Base-by-base conservation (phyloP, 1,140 invertebrate genomes). In the Camponotus pennsylvanicus region DNA sequence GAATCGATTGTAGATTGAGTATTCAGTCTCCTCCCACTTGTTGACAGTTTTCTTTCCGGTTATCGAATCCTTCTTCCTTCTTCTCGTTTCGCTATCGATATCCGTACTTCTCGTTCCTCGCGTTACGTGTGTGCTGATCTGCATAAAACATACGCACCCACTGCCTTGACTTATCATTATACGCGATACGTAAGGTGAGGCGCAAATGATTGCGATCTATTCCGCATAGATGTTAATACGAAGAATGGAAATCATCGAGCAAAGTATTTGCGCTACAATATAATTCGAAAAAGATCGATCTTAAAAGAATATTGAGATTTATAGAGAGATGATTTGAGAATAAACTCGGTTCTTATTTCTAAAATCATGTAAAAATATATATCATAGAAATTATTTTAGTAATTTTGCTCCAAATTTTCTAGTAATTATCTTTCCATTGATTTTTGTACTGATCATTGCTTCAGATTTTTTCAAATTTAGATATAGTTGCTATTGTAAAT, bases 91-190 rank as follows among this genome's bases (percentile, higher is more conserved):
- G 52, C 11, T 37, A 45, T 52, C 27, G 57, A n/a, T 27, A 7
- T 77, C 8, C 27, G 21, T n/a, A n/a, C 6, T 40, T 76, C n/a
- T 75, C 57, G 55, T 37, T 49, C 67, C 1, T 59, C 32, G 64
- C 59, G 34, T 42, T 57, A 64, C 66, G 27, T 18, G 66, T 52
- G 21, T 64, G 15, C 11, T 32, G 66, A 85, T 87, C 34, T 87
- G 75, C 83, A 87, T 85, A 78, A 87, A 78, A 85, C 73, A 85
- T 70, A 73, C 49, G 52, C 85, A 63, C 34, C 21, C 27, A 45
- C 9, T 27, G 42, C 63, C 52, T 85, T 57, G 69, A 73, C 32
- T 77, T 87, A 52, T 67, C 63, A 55, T 55, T 15, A 6, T 27
- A 8, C 9, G 52, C 52, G 21, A 49, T 49, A 32, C 27, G 32